These are phyloP conservation scores for Drosophila malerkotliana DNA, from an alignment of 1,140 invertebrate species.

Conservation along the genomic window DNA sequence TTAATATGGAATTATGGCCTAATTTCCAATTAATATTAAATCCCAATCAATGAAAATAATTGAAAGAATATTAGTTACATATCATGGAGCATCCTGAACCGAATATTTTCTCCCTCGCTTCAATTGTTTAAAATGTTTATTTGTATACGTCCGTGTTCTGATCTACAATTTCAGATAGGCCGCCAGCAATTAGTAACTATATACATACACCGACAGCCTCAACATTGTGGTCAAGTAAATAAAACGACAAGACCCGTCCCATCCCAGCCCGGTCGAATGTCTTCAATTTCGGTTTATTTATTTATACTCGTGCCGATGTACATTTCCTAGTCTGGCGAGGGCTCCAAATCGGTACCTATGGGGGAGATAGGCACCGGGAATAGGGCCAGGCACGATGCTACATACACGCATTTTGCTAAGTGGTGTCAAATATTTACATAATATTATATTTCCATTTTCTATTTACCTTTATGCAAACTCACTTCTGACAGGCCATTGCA, in stretches of 20 bases:
- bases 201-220: conserved; percentile 64
- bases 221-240: conserved; percentile 68
- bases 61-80: too few species aligned
- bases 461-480: conserved; percentile 60
- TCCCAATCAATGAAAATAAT: too few species aligned
- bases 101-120: too few species aligned
- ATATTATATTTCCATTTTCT: conserved; percentile 79
- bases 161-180: conserved; percentile 77
- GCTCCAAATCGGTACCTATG: conserved; percentile 23
- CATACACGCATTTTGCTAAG: conserved; percentile 66
- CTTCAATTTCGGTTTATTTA: conserved; percentile 48
- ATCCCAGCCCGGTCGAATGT: conserved; percentile 20
- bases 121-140: too few species aligned
- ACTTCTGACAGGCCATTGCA: conserved; percentile 30
- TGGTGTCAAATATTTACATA: conserved; percentile 80
- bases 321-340: conserved; percentile 35
- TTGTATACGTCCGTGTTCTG: conserved; percentile 32
- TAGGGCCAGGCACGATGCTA: conserved; percentile 34
- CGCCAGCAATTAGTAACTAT: conserved; percentile 72
- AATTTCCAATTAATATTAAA: too few species aligned
- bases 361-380: conserved; percentile 10
- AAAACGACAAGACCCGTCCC: conserved; percentile 55
- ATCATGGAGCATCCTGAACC: too few species aligned
- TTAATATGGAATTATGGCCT: too few species aligned
- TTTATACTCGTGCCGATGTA: conserved; percentile 23